These are phyloP conservation scores for Melinaea menophilus DNA, from an alignment of 2,888 invertebrate genomes.

Conservation along the genomic window DNA sequence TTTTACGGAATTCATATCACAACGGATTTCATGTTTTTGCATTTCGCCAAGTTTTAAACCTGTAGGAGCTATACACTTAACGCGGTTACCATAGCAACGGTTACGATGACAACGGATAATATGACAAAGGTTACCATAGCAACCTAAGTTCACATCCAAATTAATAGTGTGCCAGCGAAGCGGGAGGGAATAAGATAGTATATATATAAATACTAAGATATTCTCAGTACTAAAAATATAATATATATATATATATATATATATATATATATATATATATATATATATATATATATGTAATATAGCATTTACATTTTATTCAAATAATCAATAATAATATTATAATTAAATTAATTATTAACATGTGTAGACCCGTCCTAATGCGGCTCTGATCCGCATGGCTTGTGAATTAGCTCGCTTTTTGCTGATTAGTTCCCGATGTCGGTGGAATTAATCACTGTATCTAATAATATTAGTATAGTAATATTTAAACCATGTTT, in stretches of 20 bases:
- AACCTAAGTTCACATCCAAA: no score
- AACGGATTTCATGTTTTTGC: no score
- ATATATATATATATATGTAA: neutral
- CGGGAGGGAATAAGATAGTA: neutral
- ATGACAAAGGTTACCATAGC: no score
- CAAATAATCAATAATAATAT: neutral
- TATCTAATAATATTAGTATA: constrained; percentile 7
- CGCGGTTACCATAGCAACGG: no score
- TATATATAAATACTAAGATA: neutral
- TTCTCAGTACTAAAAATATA: neutral
- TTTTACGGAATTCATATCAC: no score
- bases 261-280: neutral
- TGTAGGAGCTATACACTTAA: no score
- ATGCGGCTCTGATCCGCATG: constrained; percentile 4
- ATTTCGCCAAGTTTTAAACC: no score
- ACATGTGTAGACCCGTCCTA: constrained; percentile 9
- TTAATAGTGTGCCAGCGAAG: no score
- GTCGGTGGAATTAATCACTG: constrained; percentile 12
- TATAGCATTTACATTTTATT: neutral
- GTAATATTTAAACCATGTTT: no score
- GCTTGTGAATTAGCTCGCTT: constrained; percentile 19
- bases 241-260: neutral
- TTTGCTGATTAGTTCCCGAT: constrained; percentile 27
- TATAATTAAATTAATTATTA: neutral
- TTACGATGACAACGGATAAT: no score